phyloP scores from a whole-genome alignment of 2,797 vertebrate species.

The Danionella dracula region DNA sequence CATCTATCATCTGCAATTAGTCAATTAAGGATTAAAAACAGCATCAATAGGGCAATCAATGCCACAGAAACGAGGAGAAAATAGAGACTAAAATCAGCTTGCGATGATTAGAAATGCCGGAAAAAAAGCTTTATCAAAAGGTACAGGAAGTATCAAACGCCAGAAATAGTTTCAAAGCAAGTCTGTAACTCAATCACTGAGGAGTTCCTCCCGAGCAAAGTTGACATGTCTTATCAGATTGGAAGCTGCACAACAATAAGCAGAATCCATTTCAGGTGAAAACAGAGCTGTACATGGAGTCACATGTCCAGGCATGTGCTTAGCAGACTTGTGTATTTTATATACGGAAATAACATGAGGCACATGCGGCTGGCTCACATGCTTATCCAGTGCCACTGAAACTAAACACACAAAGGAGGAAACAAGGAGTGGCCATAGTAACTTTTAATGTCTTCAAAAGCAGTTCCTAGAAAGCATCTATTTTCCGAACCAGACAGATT shows the following conservation, averaged over 20 bases:
- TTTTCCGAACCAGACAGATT: constrained; percentile 25
- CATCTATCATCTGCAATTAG: no score
- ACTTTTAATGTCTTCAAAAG: background rate
- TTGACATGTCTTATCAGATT: constrained; percentile 1
- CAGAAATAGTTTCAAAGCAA: background rate
- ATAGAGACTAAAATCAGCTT: no score
- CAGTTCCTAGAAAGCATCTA: constrained; percentile 36
- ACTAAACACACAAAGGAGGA: constrained; percentile 9
- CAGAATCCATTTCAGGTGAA: background rate
- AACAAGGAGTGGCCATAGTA: background rate
- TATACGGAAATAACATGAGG: constrained; percentile 11
- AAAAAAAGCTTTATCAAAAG: no score
- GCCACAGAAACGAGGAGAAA: no score
- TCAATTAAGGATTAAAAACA: no score
- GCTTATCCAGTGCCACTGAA: background rate
- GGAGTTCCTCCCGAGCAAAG: background rate
- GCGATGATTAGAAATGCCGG: no score
- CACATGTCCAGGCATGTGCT: constrained; percentile 10
- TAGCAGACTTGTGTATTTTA: background rate
- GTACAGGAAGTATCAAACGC: background rate
- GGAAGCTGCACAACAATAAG: background rate
- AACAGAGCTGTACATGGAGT: constrained; percentile 10
- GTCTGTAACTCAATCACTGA: background rate
- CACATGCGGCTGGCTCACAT: constrained; percentile 19
- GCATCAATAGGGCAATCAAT: no score